Conservation (phyloP, 2,113 vertebrate genomes). For the Grus americana region DNA sequence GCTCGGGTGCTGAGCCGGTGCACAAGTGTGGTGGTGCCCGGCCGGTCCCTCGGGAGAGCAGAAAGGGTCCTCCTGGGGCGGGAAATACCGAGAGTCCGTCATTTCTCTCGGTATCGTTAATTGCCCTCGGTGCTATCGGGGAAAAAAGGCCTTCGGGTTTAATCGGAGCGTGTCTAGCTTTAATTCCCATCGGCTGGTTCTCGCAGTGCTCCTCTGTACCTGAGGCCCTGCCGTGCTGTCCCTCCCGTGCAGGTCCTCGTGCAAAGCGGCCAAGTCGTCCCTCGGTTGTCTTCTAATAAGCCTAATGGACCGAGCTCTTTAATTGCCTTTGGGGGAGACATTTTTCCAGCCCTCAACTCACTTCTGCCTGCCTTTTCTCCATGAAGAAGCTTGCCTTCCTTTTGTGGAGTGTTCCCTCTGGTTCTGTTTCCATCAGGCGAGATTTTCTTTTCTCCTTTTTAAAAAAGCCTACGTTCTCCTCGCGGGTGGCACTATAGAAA, state of each 20-base stretch:
- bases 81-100: background rate
- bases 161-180: fast-evolving
- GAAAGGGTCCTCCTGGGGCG: fast-evolving
- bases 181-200: background rate
- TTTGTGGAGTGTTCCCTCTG: background rate
- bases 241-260: background rate
- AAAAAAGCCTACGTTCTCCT: background rate
- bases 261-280: background rate
- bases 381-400: background rate
- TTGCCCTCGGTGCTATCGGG: fast-evolving
- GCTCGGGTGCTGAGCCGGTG: background rate
- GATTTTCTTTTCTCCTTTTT: background rate
- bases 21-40: fast-evolving
- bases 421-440: background rate
- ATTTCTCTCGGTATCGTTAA: fast-evolving
- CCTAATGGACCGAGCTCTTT: background rate
- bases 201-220: background rate
- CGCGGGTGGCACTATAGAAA: background rate
- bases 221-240: background rate
- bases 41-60: background rate
- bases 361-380: background rate
- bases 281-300: background rate
- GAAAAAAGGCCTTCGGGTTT: background rate
- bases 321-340: background rate
- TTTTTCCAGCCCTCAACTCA: background rate